These are phyloP conservation scores for Galaxias olidus DNA, from an alignment of 2,797 vertebrate genomes.

Conservation along the genomic window DNA sequence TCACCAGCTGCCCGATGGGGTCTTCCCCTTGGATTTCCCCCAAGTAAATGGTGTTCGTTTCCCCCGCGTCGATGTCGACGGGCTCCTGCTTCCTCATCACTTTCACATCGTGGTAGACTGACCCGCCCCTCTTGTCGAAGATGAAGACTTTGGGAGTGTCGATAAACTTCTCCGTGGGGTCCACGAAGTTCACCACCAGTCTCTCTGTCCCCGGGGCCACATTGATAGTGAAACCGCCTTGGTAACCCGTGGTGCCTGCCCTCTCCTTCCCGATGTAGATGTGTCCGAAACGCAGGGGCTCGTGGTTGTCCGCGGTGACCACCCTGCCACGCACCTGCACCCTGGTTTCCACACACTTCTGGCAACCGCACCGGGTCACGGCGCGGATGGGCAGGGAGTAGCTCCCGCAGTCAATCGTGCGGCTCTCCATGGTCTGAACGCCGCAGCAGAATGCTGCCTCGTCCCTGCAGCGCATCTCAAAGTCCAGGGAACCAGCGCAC, in stretches of 20 bases:
- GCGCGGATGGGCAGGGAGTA: slow-evolving; percentile 84
- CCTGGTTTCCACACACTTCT: slow-evolving; percentile 81
- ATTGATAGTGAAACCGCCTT: slow-evolving; percentile 91
- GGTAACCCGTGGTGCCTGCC: slow-evolving; percentile 89
- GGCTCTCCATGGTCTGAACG: slow-evolving; percentile 78
- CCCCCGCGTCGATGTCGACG: slow-evolving; percentile 77
- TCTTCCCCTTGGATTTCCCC: slow-evolving; percentile 79
- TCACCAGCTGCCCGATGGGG: slow-evolving; percentile 85
- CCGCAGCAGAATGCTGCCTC: slow-evolving; percentile 80
- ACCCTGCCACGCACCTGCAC: slow-evolving; percentile 87
- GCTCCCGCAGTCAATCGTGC: slow-evolving; percentile 79
- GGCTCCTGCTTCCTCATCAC: slow-evolving; percentile 85
- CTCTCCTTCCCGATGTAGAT: slow-evolving; percentile 86
- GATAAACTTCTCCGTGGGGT: slow-evolving; percentile 81
- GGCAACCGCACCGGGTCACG: slow-evolving; percentile 85
- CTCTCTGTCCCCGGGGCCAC: slow-evolving; percentile 80
- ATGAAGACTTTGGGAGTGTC: slow-evolving; percentile 90
- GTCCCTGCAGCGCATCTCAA: slow-evolving; percentile 79
- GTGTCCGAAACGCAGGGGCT: slow-evolving; percentile 89
- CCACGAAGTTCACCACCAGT: slow-evolving; percentile 90
- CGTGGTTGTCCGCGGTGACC: slow-evolving; percentile 80
- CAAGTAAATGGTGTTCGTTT: slow-evolving; percentile 80
- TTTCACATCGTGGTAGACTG: slow-evolving; percentile 89
- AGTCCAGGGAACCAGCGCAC: slow-evolving; percentile 74
- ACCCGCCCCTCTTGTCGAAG: slow-evolving; percentile 85